Evolutionary conservation across 2,113 vertebrate species (phyloP).

Genomic region (Syrmaticus mikado): DNA sequence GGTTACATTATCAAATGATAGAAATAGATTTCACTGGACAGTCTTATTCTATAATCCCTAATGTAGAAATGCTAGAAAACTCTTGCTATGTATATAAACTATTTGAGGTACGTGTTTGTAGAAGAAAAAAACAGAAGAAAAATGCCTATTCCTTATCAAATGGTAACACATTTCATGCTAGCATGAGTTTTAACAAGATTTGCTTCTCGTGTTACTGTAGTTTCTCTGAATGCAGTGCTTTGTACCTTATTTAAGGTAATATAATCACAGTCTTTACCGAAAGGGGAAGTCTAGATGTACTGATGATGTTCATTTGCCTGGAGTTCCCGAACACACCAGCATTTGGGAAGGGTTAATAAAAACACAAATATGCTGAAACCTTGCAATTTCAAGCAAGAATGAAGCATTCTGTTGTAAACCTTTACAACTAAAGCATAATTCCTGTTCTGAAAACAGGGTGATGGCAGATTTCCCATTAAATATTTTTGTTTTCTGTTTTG

Average conservation of each 20-base stretch:
- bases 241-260: not conserved
- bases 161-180: not conserved
- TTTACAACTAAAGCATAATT: not conserved
- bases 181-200: slow-evolving; percentile 14
- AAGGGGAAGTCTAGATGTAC: not conserved
- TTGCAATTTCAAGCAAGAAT: not conserved
- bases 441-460: not conserved
- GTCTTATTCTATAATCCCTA: not conserved
- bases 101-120: not conserved
- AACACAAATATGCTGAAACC: not conserved
- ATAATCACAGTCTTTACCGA: not conserved
- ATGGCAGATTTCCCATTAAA: slow-evolving; percentile 6
- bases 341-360: not conserved
- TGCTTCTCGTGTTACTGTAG: not conserved
- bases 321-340: not conserved
- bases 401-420: not conserved
- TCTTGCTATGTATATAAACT: not conserved
- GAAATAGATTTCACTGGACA: not conserved
- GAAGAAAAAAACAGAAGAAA: not conserved
- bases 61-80: not conserved
- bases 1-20: not conserved
- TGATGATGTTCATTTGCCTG: not conserved
- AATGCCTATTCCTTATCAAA: not conserved
- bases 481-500: slow-evolving; percentile 28
- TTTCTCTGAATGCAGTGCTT: not conserved